Base-by-base conservation (phyloP, 2,113 vertebrate species). In the Peromyscus polionotus region DNA sequence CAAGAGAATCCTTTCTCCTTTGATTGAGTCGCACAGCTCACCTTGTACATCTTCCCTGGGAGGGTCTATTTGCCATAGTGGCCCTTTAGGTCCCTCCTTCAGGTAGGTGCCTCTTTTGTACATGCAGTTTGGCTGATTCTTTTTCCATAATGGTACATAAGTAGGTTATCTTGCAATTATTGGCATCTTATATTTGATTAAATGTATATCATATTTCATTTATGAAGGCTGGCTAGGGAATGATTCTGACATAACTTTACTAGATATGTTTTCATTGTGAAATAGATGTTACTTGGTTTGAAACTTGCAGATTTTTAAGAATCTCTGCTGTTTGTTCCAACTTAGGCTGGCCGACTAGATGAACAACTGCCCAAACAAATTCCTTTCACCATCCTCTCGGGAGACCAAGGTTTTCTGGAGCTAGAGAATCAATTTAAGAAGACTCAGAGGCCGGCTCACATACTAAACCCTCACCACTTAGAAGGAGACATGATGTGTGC, bases 401-500 rank as follows among this genome's bases (percentile, higher is more conserved):
- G 99, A 98, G 99, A 99, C 97, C 99, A 99, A 98, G 98, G 99
- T 94, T 99, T 99, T 97, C 97, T 99, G 97, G 99, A 99, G 94
- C 94, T 99, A 86, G 98, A 99, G 97, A 95, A 92, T 96, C 99
- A 99, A 39, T 99, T 99, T 96, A 99, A 99, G 98, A 98, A 99
- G 98, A 99, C 99, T 31, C 99, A 99, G 97, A 98, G 99, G 48
- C 90, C 98, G 96, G 98, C 98, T 96, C 98, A 97, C 93, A 98
- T 99, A 94, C 97, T 99, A 67, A 99, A 99, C 92, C 99, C 99
- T 95, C 99, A 99, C 90, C 98, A 99, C 81, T 97, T 99, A 77
- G 98, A 99, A 93, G 99, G 99, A 97, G 99, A 99, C 80, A 98
- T 99, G 98, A 99, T 99, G 98, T 99, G 98, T 98, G 98, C 99